Conservation (phyloP, 2,113 vertebrate species). For the Thunnus thynnus region DNA sequence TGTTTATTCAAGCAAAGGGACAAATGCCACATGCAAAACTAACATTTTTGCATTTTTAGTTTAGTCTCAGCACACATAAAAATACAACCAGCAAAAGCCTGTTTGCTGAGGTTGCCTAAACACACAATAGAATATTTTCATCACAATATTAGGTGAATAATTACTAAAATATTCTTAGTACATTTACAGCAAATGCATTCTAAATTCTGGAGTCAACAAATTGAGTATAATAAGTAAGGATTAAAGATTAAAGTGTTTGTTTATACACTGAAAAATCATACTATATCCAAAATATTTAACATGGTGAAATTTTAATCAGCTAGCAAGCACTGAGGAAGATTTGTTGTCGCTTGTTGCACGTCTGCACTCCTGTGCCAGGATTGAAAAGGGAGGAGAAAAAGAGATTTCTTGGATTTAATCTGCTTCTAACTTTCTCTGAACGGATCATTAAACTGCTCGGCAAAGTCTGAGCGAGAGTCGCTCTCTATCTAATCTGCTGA, state of each 20-base stretch:
- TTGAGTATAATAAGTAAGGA: background rate
- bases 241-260: background rate
- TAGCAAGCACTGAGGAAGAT: background rate
- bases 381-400: constrained; percentile 32
- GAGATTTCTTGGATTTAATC: constrained; percentile 77
- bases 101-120: background rate
- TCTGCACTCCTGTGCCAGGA: constrained; percentile 27
- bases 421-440: constrained; percentile 80
- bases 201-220: background rate
- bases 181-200: background rate
- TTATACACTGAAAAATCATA: background rate
- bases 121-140: background rate
- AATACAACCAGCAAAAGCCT: background rate
- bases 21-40: constrained; percentile 10
- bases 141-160: background rate
- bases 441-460: constrained; percentile 66
- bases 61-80: background rate
- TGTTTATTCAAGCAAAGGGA: constrained; percentile 23
- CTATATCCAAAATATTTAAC: background rate
- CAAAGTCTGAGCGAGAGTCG: constrained; percentile 65
- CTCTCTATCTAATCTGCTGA: constrained; percentile 77
- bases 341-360: constrained; percentile 47
- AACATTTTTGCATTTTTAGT: constrained; percentile 1
- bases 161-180: background rate
- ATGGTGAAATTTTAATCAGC: constrained; percentile 18